Percentiles rank a stretch among this genome's conserved stretches.
Conservation (phyloP, 2,888 invertebrate species). For the Pristionchus exspectatus region DNA sequence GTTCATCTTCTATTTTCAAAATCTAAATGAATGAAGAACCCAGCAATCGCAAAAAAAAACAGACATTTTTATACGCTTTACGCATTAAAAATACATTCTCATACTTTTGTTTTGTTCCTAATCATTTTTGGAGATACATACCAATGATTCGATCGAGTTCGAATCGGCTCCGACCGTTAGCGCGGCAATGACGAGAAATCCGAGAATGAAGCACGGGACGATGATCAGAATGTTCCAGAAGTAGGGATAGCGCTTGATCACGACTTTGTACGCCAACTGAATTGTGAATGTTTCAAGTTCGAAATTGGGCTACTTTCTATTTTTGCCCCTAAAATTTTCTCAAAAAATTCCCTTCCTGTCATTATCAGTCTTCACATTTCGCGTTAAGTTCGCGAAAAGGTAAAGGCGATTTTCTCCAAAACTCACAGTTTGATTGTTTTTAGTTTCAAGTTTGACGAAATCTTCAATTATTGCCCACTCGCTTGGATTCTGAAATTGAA, state of each 20-base stretch:
- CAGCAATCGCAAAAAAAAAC: too few relatives aligned
- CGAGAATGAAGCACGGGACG: conserved; percentile 15
- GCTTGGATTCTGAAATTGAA: neutral
- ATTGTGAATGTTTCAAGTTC: neutral
- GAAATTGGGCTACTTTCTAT: too few relatives aligned
- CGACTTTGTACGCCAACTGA: conserved; percentile 6
- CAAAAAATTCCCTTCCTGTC: too few relatives aligned
- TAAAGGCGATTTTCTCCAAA: too few relatives aligned
- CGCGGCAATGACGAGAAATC: conserved; percentile 19
- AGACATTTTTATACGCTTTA: too few relatives aligned
- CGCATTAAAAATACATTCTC: neutral
- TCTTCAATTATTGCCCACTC: neutral
- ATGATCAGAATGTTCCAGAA: conserved; percentile 33
- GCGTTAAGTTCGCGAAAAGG: too few relatives aligned
- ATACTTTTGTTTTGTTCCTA: neutral
- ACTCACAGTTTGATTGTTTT: neutral
- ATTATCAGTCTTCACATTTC: too few relatives aligned
- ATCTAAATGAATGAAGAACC: too few relatives aligned
- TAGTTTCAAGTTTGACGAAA: neutral
- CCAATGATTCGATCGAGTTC: conserved; percentile 7
- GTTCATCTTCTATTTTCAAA: too few relatives aligned
- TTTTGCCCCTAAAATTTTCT: too few relatives aligned
- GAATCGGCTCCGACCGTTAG: neutral
- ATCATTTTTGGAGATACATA: neutral
- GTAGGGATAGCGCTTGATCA: neutral